phyloP scores from a whole-genome alignment of 2,888 invertebrate species.

The Electrophaes corylata region DNA sequence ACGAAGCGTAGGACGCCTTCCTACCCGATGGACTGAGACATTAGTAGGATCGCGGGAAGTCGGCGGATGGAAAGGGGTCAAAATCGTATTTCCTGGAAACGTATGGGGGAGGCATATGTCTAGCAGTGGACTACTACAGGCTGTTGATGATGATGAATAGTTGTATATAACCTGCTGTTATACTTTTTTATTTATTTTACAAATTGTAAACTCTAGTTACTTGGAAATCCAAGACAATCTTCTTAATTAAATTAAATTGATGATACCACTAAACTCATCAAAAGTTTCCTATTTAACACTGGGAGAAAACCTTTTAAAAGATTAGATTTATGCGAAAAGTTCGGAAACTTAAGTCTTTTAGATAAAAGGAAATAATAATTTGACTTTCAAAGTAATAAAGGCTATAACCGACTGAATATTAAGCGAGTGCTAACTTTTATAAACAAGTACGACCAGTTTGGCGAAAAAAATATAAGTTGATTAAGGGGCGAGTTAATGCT shows the following conservation, averaged over 20 bases:
- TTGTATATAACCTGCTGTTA: too few relatives aligned
- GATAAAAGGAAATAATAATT: slow-evolving; percentile 36
- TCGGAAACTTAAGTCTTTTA: slow-evolving; percentile 39
- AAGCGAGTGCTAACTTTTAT: not conserved
- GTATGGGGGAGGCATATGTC: too few relatives aligned
- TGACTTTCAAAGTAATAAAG: slow-evolving; percentile 34
- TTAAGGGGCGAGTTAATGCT: too few relatives aligned
- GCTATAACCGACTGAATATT: slow-evolving; percentile 18
- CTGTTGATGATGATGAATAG: too few relatives aligned
- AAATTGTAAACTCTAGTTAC: slow-evolving; percentile 7
- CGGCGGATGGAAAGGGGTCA: too few relatives aligned
- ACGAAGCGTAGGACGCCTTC: too few relatives aligned
- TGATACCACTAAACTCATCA: slow-evolving; percentile 45
- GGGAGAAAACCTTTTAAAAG: slow-evolving; percentile 51
- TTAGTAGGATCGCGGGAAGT: too few relatives aligned
- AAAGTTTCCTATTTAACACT: slow-evolving; percentile 54
- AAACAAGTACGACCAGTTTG: not conserved
- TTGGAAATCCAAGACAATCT: slow-evolving; percentile 22
- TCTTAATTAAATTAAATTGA: slow-evolving; percentile 36
- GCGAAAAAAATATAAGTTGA: not conserved
- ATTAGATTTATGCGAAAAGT: slow-evolving; percentile 58
- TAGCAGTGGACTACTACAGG: too few relatives aligned
- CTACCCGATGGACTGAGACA: too few relatives aligned
- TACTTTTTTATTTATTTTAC: not conserved
- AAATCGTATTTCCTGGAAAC: too few relatives aligned